phyloP scores from a whole-genome alignment of 2,113 vertebrate species.

The Chaetops frenatus region DNA sequence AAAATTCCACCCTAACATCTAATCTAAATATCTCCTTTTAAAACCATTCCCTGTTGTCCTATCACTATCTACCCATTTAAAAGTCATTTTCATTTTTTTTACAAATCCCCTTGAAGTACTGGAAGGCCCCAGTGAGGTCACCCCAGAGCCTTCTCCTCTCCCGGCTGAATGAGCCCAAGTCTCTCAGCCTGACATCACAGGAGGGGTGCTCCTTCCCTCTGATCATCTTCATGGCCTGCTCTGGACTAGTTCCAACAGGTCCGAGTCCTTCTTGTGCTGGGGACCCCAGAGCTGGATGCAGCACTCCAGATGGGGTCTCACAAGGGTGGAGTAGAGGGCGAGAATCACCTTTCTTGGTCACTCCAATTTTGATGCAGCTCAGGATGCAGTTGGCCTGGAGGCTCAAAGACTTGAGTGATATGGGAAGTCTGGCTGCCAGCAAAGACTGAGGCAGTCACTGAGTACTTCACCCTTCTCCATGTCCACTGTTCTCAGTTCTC shows the following conservation, averaged over 20 bases:
- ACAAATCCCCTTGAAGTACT: background rate
- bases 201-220: background rate
- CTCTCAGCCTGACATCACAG: background rate
- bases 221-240: background rate
- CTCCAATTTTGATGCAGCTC: background rate
- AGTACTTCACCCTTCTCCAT: background rate
- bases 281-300: background rate
- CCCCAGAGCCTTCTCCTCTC: background rate
- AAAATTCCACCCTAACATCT: background rate
- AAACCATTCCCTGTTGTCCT: background rate
- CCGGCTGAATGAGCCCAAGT: background rate
- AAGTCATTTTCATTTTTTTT: background rate
- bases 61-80: background rate
- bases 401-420: background rate
- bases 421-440: background rate
- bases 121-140: background rate
- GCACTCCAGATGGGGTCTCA: background rate
- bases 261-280: background rate
- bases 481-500: background rate
- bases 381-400: background rate
- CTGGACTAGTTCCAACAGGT: background rate
- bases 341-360: background rate
- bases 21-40: background rate
- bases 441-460: background rate
- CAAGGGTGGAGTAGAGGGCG: background rate